phyloP scores from a whole-genome alignment of 2,797 vertebrate species.

The Salarias fasciatus region DNA sequence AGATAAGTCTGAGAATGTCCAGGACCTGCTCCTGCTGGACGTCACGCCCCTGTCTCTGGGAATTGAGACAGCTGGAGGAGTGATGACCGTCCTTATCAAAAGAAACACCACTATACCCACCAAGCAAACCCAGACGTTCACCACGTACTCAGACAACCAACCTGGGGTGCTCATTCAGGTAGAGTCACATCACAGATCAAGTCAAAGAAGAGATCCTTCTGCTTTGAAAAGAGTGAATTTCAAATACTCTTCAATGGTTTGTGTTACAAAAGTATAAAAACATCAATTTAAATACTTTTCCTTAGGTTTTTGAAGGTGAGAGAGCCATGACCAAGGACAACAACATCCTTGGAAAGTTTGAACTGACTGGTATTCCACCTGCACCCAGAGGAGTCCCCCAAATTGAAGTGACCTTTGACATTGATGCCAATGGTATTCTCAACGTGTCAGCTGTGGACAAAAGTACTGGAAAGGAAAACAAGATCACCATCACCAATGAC shows the following conservation, averaged over 20 bases:
- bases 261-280: slow-evolving; percentile 4
- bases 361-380: slow-evolving; percentile 86
- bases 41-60: slow-evolving; percentile 86
- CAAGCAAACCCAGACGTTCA: slow-evolving; percentile 88
- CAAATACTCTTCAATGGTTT: too few species aligned
- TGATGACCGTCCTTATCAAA: slow-evolving; percentile 88
- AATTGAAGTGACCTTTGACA: slow-evolving; percentile 88
- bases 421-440: slow-evolving; percentile 87
- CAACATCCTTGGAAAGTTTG: slow-evolving; percentile 87
- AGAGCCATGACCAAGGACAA: slow-evolving; percentile 89
- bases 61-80: slow-evolving; percentile 87
- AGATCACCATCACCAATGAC: slow-evolving; percentile 89
- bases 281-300: slow-evolving; percentile 20
- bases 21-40: slow-evolving; percentile 86
- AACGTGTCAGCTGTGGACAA: slow-evolving; percentile 88
- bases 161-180: slow-evolving; percentile 88
- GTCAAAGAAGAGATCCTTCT: neutral
- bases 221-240: too few species aligned
- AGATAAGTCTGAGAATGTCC: slow-evolving; percentile 88
- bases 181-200: slow-evolving; percentile 6
- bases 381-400: slow-evolving; percentile 86
- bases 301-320: slow-evolving; percentile 86
- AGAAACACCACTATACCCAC: slow-evolving; percentile 88
- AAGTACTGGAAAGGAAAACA: slow-evolving; percentile 89
- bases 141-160: slow-evolving; percentile 87